These are phyloP conservation scores for Metellina segmentata DNA, from an alignment of 2,888 invertebrate genomes.

Conservation along the genomic window DNA sequence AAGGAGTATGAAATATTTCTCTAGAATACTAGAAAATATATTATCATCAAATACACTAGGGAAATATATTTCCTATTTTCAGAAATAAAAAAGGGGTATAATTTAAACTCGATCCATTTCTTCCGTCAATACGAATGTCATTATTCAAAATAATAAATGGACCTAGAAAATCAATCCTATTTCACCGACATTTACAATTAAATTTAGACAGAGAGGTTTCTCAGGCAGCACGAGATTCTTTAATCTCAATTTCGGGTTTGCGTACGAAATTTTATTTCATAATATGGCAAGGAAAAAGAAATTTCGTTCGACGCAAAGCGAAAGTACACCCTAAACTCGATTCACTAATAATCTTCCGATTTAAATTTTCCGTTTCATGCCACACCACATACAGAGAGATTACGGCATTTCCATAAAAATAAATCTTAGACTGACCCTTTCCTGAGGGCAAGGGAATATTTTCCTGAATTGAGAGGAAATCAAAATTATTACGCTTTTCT, in stretches of 20 bases:
- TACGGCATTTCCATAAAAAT: too few species aligned
- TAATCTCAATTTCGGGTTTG: neutral
- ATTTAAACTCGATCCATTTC: neutral
- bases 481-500: too few species aligned
- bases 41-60: neutral
- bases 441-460: too few species aligned
- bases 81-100: neutral
- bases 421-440: too few species aligned
- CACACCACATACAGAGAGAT: too few species aligned
- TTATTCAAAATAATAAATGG: conserved; percentile 1
- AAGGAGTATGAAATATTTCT: too few species aligned
- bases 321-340: too few species aligned
- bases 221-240: neutral
- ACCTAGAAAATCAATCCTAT: neutral
- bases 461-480: too few species aligned
- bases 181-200: neutral
- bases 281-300: neutral
- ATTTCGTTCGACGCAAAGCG: neutral
- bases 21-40: neutral
- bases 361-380: too few species aligned
- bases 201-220: neutral
- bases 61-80: neutral
- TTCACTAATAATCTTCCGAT: too few species aligned
- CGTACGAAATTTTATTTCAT: neutral
- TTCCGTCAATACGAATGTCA: neutral